These are phyloP conservation scores for Dione juno DNA, from an alignment of 2,888 invertebrate genomes.

Conservation along the genomic window DNA sequence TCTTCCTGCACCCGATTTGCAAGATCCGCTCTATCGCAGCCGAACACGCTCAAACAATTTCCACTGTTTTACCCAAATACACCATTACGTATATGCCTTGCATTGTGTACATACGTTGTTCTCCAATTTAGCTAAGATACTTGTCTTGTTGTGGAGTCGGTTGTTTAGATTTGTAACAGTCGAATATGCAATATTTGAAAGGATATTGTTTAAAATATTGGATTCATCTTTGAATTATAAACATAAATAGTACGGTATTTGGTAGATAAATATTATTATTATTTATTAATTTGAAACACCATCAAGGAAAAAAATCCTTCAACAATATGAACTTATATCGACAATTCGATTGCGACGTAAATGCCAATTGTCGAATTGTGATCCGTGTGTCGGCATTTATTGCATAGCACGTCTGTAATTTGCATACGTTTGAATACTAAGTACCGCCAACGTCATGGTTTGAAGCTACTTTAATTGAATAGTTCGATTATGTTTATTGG, in stretches of 20 bases:
- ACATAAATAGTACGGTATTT: neutral
- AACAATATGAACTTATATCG: conserved; percentile 47
- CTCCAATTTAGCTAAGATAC: conserved; percentile 29
- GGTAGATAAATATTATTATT: neutral
- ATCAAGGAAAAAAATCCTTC: conserved; percentile 2
- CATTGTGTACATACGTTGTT: conserved; percentile 29
- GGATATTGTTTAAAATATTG: neutral
- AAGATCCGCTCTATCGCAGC: conserved; percentile 73
- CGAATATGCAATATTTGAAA: neutral
- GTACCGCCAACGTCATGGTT: conserved; percentile 74
- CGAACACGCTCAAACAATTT: conserved; percentile 63
- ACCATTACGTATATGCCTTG: conserved; percentile 41
- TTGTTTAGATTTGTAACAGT: conserved; percentile 20
- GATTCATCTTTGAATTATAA: neutral
- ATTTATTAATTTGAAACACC: neutral
- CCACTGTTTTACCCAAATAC: conserved; percentile 54
- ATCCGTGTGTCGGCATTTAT: conserved; percentile 82
- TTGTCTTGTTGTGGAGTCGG: conserved; percentile 20
- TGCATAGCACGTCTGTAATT: conserved; percentile 82
- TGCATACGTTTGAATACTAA: conserved; percentile 84
- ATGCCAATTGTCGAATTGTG: conserved; percentile 82
- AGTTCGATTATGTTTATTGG: conserved; percentile 76
- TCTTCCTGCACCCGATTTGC: conserved; percentile 66
- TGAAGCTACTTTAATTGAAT: conserved; percentile 80
- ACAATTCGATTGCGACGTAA: conserved; percentile 73